Evolutionary conservation across 2,113 vertebrate species (phyloP).

Genomic region (Sinocyclocheilus grahami): DNA sequence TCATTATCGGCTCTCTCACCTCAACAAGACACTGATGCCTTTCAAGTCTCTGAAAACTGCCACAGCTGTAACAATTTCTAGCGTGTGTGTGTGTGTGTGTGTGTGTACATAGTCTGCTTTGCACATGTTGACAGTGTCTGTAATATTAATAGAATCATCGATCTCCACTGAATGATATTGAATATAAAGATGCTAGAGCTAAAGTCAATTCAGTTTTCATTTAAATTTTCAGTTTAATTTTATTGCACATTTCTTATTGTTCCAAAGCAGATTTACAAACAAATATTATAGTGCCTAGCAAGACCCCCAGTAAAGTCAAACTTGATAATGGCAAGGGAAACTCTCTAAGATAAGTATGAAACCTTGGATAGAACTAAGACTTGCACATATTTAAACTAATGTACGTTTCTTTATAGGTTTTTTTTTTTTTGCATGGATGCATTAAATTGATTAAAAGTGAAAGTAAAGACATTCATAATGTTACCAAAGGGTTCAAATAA

Average conservation of each 20-base stretch:
- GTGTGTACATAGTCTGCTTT: neutral
- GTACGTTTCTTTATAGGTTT: no score
- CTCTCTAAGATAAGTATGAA: neutral
- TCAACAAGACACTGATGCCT: conserved; percentile 23
- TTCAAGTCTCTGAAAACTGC: neutral
- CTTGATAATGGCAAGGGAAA: neutral
- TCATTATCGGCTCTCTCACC: conserved; percentile 27
- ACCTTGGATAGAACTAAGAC: neutral
- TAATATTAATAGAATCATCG: neutral
- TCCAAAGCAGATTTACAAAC: neutral
- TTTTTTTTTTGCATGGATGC: neutral
- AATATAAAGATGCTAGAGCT: neutral
- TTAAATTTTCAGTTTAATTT: neutral
- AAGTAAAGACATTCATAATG: neutral
- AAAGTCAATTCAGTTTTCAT: neutral
- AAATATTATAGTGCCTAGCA: neutral
- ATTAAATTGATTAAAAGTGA: neutral
- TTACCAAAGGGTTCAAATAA: neutral
- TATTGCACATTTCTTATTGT: neutral
- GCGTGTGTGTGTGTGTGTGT: neutral
- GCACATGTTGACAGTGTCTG: neutral
- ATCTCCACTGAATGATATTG: neutral
- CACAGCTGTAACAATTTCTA: neutral
- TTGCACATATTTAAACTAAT: no score
- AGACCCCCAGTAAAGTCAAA: neutral